Base-by-base conservation (phyloP, 1,140 invertebrate species). In the Atta cephalotes region DNA sequence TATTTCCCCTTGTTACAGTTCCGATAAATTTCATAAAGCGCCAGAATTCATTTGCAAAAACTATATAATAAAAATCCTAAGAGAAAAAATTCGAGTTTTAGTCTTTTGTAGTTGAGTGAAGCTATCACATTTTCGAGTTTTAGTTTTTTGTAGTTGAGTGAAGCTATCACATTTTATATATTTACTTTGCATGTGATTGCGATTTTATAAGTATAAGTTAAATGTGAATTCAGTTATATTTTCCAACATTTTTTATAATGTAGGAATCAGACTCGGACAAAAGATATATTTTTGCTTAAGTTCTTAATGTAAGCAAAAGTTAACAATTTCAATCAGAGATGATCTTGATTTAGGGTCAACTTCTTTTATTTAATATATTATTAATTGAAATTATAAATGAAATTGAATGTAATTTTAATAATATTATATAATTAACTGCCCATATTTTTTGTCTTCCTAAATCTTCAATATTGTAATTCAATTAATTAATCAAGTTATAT, bases 321-420 rank as follows among this genome's bases (percentile, higher is more conserved):
- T 56, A 56, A 53, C 49, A 56, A 35, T 56, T 56, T 1, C n/a
- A 16, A 21, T 0, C 7, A 35, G 3, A 76, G 0, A 21, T 35
- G 35, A 76, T 58, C 28, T 58, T 58, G 12, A 76, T 35, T 56
- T 76, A 16, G 10, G 18, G 58, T 76, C 18, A 39, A 76, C 28
- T 35, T 76, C n/a, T 58, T 76, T 16, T 58, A 58, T 39, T 76
- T 77, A 10, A 21, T 21, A 72, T 72, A 53, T 53, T 71, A 71
- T 31, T 14, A 74, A n/a, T 72, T 53, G 7, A n/a, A 76, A 76
- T 60, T 60, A 2, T 14, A 74, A n/a, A 53, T 53, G 7, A n/a
- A 76, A 76, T 60, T 60, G 2, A 60, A 77, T 14, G 1, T 76
- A 31, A 77, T 39, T 31, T 78, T 78, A 45, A 39, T 62, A 1